Evolutionary conservation across 2,888 invertebrate species (phyloP).

Genomic region (Malachius bipustulatus): DNA sequence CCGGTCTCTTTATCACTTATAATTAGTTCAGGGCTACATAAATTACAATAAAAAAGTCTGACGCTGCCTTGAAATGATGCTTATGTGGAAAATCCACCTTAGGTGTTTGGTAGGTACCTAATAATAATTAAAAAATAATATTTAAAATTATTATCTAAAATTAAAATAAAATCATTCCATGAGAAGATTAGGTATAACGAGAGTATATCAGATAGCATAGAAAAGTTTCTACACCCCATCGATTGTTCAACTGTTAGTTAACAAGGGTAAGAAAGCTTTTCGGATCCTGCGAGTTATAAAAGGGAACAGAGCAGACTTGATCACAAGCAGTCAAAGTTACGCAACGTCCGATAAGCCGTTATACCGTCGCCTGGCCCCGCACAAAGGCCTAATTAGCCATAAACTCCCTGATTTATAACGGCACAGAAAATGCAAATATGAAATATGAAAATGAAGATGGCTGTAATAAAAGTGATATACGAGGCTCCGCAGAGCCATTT

Average conservation of each 20-base stretch:
- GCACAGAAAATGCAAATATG: constrained; percentile 48
- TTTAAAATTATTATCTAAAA: neutral
- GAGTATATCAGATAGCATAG: neutral
- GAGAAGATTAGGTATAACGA: neutral
- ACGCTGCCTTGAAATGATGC: too few relatives aligned
- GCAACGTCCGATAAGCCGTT: constrained; percentile 39
- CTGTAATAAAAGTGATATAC: constrained; percentile 72
- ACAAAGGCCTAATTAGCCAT: constrained; percentile 51
- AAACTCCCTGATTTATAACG: constrained; percentile 52
- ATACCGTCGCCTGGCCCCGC: constrained; percentile 34
- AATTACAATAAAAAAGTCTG: too few relatives aligned
- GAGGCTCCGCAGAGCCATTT: constrained; percentile 66
- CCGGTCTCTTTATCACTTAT: too few relatives aligned
- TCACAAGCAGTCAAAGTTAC: neutral
- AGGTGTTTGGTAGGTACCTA: too few relatives aligned
- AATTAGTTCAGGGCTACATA: too few relatives aligned
- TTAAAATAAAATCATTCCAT: neutral
- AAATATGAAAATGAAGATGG: constrained; percentile 48
- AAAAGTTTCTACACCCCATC: too few relatives aligned
- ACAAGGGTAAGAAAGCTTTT: too few relatives aligned
- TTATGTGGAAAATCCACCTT: too few relatives aligned
- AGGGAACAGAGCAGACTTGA: too few relatives aligned
- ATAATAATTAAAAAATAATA: too few relatives aligned
- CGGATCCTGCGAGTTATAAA: too few relatives aligned
- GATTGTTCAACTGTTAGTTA: too few relatives aligned